Evolutionary conservation across 2,888 invertebrate species (phyloP), one percentile per base, ranked within the genome.

Genomic region (Ectobius pallidus): DNA sequence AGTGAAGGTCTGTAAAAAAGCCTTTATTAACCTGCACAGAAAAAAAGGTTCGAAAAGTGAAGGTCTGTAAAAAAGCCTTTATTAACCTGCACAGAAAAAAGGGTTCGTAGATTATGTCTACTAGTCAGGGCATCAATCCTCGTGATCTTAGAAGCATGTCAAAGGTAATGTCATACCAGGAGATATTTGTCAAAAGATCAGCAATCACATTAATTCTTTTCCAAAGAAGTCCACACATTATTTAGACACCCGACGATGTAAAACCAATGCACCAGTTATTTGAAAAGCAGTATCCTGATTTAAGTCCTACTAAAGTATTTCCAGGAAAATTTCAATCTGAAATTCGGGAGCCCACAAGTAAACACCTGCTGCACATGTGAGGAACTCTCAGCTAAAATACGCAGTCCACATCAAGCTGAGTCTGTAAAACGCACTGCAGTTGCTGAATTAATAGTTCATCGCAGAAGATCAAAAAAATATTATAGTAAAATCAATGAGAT

Each of bases 151-250:
- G 52, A 52, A 52, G 3, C 52, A 52, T 52, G 7, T 52, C 20
- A 52, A 52, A 52, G 20, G 20, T 52, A 52, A 20, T 18, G 52
- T 22, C 22, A 52, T 52, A n/a, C 20, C 6, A 52, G 7, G 7
- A 20, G 52, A 52, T n/a, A 3, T 52, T 52, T 52, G 52, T 52
- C 52, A 52, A 52, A 52, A 52, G 52, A 52, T 52, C 52, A 52
- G 39, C 22, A 20, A 52, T 22, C 52, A 52, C 22, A 52, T 52
- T 52, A 52, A 20, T 52, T 52, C 52, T 20, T 52, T 52, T 20
- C 4, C 52, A 20, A 52, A 52, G 52, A 52, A 4, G 2, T 20
- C 3, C 39, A 39, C 39, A 39, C 39, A 39, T 39, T 39, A 39
- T 39, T 39, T n/a, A n/a, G n/a, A n/a, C n/a, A n/a, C n/a, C n/a